These are phyloP conservation scores for Drosophila lowei DNA, from an alignment of 1,140 invertebrate species.

Conservation along the genomic window DNA sequence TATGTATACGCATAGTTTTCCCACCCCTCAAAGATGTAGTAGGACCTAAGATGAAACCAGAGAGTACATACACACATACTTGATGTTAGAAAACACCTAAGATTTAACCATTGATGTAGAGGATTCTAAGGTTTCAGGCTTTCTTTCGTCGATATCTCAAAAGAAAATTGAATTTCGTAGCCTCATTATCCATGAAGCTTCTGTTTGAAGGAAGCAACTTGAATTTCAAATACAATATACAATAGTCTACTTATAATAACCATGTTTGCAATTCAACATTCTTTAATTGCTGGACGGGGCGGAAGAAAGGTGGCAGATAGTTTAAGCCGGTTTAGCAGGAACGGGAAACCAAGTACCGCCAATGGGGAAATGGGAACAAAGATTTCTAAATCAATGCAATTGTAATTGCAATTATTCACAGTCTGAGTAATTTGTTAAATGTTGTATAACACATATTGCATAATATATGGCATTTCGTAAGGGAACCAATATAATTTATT, in stretches of 20 bases:
- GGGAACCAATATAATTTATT: not conserved
- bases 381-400: constrained; percentile 8
- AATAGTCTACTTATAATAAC: not conserved
- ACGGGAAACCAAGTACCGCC: constrained; percentile 1
- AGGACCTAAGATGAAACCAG: not conserved
- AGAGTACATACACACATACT: no score
- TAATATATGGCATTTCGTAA: constrained; percentile 1
- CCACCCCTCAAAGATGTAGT: not conserved
- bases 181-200: no score
- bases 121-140: not conserved
- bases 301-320: constrained; percentile 3
- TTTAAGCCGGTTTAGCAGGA: constrained; percentile 21
- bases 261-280: constrained; percentile 6
- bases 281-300: not conserved
- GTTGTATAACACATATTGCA: constrained; percentile 14
- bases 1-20: not conserved
- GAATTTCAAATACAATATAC: no score
- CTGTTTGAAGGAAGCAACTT: no score
- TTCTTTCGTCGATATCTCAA: not conserved
- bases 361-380: constrained; percentile 4
- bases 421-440: not conserved
- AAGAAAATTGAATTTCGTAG: no score
- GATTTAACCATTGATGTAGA: no score
- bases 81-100: no score
- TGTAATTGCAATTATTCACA: constrained; percentile 9